Base-by-base conservation (phyloP, 2,113 vertebrate species). In the Castor canadensis region DNA sequence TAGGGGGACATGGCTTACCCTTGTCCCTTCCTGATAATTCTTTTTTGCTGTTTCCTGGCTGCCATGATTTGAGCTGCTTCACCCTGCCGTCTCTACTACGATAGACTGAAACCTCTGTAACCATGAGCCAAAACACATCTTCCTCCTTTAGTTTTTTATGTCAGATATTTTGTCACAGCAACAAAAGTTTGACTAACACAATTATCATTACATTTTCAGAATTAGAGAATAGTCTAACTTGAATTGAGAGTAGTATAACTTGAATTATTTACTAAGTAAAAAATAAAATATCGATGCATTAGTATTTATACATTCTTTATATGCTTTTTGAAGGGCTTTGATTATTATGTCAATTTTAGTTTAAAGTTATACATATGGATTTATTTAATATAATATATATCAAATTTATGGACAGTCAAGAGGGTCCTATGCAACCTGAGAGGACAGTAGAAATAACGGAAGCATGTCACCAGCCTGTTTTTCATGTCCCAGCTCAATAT, bases 211-310 rank as follows among this genome's bases (percentile, higher is more conserved):
- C 75, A 10, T 83, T 79, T 87, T 94, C 62, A 85, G 38, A 91
- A 87, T 52, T 54, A 76, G 13, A 66, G 58, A 64, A 73, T 79
- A 87, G 81, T 80, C 22, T 91, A 96, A 69, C 54, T 84, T 87
- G 12, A 91, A 88, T n/a, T n/a, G n/a, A n/a, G n/a, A n/a, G n/a
- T n/a, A n/a, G n/a, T n/a, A n/a, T n/a, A 75, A 60, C 85, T 45
- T 45, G 28, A 35, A 47, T 60, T 69, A 89, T 79, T 62, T 73
- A 56, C 5, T n/a, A 60, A 83, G 6, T 73, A 72, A 95, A 72
- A 79, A 80, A 80, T 0, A 87, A 93, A 47, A 81, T 73, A 91
- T 52, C 2, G 81, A 79, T 24, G 10, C 2, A 64, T 40, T 94
- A 62, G 54, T 83, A 84, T 79, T 77, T 88, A 49, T 67, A 84